Conservation (phyloP, 2,888 invertebrate genomes). For the Empis stercorea region DNA sequence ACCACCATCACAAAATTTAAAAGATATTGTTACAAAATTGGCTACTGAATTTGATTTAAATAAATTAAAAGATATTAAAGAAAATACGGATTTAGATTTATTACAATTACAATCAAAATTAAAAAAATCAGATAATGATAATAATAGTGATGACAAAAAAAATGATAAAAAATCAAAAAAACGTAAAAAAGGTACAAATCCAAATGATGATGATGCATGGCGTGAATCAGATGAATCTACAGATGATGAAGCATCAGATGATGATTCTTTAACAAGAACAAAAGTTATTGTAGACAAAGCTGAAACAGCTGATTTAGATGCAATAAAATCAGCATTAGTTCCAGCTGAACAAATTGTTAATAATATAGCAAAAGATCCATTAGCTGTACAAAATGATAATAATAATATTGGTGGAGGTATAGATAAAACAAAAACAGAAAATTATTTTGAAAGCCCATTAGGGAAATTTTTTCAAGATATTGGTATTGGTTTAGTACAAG, state of each 20-base stretch:
- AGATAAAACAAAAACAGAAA: conserved; percentile 42
- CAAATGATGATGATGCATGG: conserved; percentile 44
- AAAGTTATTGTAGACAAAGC: conserved; percentile 43
- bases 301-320: conserved; percentile 40
- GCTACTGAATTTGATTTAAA: conserved; percentile 42
- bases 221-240: conserved; percentile 40
- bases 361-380: conserved; percentile 18
- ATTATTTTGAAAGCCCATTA: conserved; percentile 74
- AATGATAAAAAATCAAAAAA: conserved; percentile 32
- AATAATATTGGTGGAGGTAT: conserved; percentile 16
- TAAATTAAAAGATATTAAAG: conserved; percentile 40
- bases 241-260: conserved; percentile 37
- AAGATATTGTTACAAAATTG: conserved; percentile 53
- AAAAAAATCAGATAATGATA: conserved; percentile 25
- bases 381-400: conserved; percentile 12
- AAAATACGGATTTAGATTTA: conserved; percentile 21
- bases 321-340: conserved; percentile 38
- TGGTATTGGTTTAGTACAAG: conserved; percentile 80
- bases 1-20: conserved; percentile 65
- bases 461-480: conserved; percentile 87
- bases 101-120: conserved; percentile 24
- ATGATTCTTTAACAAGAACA: conserved; percentile 38
- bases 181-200: conserved; percentile 18
- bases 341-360: conserved; percentile 31
- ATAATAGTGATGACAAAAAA: conserved; percentile 28